Conservation (phyloP, 2,113 vertebrate species). For the Marmota monax region DNA sequence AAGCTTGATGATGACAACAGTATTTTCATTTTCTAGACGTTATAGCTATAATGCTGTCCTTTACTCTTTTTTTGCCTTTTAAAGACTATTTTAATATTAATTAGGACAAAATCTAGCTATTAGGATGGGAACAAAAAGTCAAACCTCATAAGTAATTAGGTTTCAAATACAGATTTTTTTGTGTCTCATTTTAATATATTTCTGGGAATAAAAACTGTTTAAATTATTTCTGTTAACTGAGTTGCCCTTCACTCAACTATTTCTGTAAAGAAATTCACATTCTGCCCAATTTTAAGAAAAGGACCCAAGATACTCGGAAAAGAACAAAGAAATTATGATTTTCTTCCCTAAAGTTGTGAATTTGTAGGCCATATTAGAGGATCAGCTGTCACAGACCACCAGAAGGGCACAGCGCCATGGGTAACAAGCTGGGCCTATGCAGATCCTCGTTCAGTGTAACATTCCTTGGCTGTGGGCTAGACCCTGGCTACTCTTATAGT, state of each 20-base stretch:
- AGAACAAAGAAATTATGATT: background rate
- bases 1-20: background rate
- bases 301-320: background rate
- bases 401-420: background rate
- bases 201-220: constrained; percentile 58
- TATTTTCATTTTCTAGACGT: background rate
- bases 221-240: constrained; percentile 37
- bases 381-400: background rate
- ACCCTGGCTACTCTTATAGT: background rate
- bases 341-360: constrained; percentile 32
- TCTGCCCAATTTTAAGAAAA: constrained; percentile 31
- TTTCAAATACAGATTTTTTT: constrained; percentile 34
- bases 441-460: background rate
- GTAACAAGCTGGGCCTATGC: background rate
- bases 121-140: background rate
- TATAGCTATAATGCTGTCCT: background rate
- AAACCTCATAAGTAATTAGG: background rate
- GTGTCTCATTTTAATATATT: constrained; percentile 44
- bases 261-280: background rate
- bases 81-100: constrained; percentile 49
- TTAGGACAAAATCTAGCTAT: constrained; percentile 30
- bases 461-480: background rate
- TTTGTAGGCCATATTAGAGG: background rate
- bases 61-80: constrained; percentile 15
- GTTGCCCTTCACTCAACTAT: background rate